phyloP scores from a whole-genome alignment of 2,113 vertebrate species.

The Tragelaphus scriptus region DNA sequence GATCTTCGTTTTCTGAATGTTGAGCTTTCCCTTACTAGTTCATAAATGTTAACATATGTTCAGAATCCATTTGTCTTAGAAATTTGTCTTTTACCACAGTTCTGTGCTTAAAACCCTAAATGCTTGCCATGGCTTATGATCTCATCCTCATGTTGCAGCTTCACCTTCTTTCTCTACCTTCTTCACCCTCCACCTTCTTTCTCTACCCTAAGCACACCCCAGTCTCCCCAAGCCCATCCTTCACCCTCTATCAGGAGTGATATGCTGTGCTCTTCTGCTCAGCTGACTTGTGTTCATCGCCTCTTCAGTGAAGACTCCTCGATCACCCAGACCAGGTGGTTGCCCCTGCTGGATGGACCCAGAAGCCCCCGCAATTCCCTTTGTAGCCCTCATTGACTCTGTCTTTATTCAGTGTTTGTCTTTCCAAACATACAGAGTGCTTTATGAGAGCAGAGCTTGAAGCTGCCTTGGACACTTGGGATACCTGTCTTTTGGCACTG shows the following conservation, averaged over 20 bases:
- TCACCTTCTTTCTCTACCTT: neutral
- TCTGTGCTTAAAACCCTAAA: neutral
- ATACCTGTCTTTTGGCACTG: neutral
- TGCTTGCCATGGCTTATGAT: neutral
- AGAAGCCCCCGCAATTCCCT: neutral
- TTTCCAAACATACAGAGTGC: neutral
- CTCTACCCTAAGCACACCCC: neutral
- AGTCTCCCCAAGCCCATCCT: neutral
- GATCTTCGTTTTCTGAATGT: too few species aligned
- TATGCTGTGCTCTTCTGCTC: neutral
- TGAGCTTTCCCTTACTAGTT: neutral
- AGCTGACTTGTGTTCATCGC: neutral
- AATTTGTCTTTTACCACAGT: neutral
- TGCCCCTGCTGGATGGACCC: neutral
- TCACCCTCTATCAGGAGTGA: neutral
- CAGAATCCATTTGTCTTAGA: neutral
- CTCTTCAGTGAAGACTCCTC: neutral
- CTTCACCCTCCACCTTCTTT: neutral
- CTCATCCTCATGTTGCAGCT: neutral
- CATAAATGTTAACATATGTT: neutral
- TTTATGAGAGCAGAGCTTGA: neutral
- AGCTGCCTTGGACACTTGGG: neutral
- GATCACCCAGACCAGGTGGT: neutral
- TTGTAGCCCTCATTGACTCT: neutral
- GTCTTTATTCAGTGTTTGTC: neutral